Evolutionary conservation across 2,888 invertebrate genomes (phyloP).

Genomic region (Sinopyrophorus schimmeli): DNA sequence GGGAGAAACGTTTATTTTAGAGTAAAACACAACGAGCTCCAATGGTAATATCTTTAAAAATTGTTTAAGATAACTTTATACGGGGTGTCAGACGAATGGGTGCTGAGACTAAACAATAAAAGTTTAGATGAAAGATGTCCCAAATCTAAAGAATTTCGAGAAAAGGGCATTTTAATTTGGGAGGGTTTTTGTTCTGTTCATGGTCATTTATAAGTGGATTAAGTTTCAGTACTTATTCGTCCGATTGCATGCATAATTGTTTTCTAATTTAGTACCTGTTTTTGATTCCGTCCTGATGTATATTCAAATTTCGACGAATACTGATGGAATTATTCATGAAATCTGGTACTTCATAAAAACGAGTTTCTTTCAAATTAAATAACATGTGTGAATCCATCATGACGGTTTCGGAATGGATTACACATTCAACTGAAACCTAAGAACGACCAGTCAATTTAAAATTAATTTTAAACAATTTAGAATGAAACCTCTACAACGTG

Average conservation of each 20-base stretch:
- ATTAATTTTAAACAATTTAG: not conserved
- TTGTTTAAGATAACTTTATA: too few relatives aligned
- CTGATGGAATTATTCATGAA: constrained; percentile 19
- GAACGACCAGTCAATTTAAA: not conserved
- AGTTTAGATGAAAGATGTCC: too few relatives aligned
- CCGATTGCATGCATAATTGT: too few relatives aligned
- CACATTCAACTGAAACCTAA: constrained; percentile 25
- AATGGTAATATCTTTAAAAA: constrained; percentile 38
- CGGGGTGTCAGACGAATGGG: too few relatives aligned
- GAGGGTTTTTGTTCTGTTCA: too few relatives aligned
- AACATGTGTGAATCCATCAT: constrained; percentile 13
- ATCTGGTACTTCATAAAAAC: constrained; percentile 10
- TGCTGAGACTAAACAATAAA: too few relatives aligned
- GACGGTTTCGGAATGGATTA: constrained; percentile 22
- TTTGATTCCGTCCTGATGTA: constrained; percentile 27
- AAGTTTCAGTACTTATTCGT: too few relatives aligned
- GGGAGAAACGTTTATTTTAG: constrained; percentile 37
- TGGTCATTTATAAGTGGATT: too few relatives aligned
- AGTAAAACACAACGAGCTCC: constrained; percentile 39
- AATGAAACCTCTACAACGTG: constrained; percentile 30
- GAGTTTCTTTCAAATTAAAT: constrained; percentile 2
- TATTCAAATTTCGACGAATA: constrained; percentile 20
- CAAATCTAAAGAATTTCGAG: too few relatives aligned
- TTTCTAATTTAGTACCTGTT: too few relatives aligned
- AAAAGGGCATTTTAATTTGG: too few relatives aligned